Base-by-base conservation (phyloP, 64 coral and sea anemone genomes). In the Platygyra sinensis region DNA sequence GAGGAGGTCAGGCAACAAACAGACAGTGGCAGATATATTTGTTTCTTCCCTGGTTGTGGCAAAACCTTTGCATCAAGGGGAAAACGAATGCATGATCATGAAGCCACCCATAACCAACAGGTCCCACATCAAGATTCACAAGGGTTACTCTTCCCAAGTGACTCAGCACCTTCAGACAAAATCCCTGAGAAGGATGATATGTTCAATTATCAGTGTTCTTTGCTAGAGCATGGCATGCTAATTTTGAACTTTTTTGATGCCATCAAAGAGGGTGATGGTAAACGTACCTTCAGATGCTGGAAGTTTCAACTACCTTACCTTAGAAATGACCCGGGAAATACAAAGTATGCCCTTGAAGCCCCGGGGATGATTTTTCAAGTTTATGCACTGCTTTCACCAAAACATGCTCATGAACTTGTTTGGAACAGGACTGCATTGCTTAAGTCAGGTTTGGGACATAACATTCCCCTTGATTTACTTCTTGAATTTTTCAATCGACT, bases 381-480 rank as follows among this genome's bases (percentile, higher is more conserved):
- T 11, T 69, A 90, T 88, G 89, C 89, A 75, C 64, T 91, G 60
- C 89, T 95, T 73, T 78, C 77, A 78, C 93, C 88, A 42, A 74
- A 87, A 82, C 83, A 73, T 84, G 77, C 89, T 52, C 93, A 95
- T 63, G 87, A 50, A 81, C 78, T 91, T 52, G 62, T 91, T 38
- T 95, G 93, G 93, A 95, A 95, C 86, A 83, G 84, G 60, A 91
- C 85, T 83, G 83, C 60, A 64, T 69, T 46, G 67, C 72, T 78
- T 32, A 95, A 83, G 62, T 67, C 63, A 63, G 93, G 89, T 61
- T 60, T 73, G 60, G 83, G 93, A 15, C 64, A 82, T 79, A 95
- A 95, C 75, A 95, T 95, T 86, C 89, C 93, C n/a, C 84, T 95
- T 30, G 93, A 95, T 77, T 89, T 95, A 33, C 83, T 87, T 16